These are phyloP conservation scores for Ursus arctos DNA, from an alignment of 2,113 vertebrate genomes.

Conservation along the genomic window DNA sequence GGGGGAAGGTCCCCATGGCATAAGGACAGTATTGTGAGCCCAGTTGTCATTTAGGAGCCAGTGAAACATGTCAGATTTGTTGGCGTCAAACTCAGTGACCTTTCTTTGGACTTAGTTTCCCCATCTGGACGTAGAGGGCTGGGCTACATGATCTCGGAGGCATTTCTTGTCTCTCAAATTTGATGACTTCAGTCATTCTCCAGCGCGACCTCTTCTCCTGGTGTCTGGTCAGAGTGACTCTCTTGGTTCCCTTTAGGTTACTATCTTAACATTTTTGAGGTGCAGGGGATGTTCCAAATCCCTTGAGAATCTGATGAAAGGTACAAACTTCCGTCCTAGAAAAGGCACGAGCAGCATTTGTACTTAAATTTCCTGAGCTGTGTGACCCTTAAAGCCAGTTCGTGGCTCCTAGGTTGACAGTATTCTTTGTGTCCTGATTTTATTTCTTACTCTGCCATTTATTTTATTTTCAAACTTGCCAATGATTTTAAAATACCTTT, in stretches of 20 bases:
- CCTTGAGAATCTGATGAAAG: neutral
- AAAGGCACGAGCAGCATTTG: neutral
- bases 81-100: conserved; percentile 7
- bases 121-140: neutral
- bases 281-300: neutral
- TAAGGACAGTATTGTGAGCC: neutral
- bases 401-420: neutral
- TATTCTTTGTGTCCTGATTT: conserved; percentile 8
- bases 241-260: neutral
- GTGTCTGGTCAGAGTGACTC: neutral
- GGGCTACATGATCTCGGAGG: neutral
- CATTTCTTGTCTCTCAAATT: conserved; percentile 35
- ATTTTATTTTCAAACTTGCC: conserved; percentile 38
- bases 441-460: neutral
- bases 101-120: conserved; percentile 8
- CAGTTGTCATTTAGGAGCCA: conserved; percentile 8
- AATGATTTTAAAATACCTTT: neutral
- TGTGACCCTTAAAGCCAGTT: neutral
- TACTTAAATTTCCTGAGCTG: neutral
- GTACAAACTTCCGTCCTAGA: neutral
- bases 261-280: neutral
- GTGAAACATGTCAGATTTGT: conserved; percentile 39
- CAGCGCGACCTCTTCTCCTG: neutral
- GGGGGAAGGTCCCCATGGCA: neutral
- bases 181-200: neutral